These are phyloP conservation scores for Meiosimyza platycephala DNA, from an alignment of 2,888 invertebrate genomes.

Conservation along the genomic window DNA sequence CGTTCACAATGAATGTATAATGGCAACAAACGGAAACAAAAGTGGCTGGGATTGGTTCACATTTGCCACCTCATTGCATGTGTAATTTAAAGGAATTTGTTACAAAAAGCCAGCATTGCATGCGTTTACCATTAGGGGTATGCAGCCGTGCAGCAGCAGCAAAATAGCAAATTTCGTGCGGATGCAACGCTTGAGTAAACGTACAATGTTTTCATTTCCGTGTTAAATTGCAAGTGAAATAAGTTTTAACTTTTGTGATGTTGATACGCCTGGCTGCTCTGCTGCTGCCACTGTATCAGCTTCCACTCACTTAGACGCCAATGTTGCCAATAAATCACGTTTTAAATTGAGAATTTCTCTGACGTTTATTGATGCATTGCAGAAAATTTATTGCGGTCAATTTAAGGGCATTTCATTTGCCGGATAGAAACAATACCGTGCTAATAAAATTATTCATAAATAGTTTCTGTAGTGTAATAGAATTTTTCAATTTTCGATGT, in stretches of 20 bases:
- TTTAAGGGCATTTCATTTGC: not conserved
- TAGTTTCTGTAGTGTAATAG: no score
- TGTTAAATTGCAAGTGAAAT: constrained; percentile 23
- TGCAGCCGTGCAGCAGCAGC: no score
- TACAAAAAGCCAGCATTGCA: not conserved
- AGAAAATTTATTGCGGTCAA: constrained; percentile 19
- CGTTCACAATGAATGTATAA: no score
- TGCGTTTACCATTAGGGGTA: no score
- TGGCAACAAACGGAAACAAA: constrained; percentile 5
- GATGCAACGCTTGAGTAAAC: constrained; percentile 14
- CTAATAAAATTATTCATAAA: no score
- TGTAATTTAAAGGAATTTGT: constrained; percentile 19
- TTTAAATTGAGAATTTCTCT: constrained; percentile 27
- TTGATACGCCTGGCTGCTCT: not conserved
- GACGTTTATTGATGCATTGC: constrained; percentile 29
- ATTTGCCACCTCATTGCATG: constrained; percentile 30
- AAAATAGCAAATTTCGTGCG: not conserved
- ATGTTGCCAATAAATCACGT: constrained; percentile 30
- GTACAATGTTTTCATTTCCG: constrained; percentile 16
- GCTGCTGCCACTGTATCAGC: not conserved
- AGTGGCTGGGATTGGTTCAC: constrained; percentile 4
- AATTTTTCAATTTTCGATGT: no score
- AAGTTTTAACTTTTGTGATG: constrained; percentile 2
- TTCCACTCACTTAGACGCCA: constrained; percentile 3
- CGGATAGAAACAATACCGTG: no score